Percentiles rank a stretch among this genome's conserved stretches.
Conservation (phyloP, 2,113 vertebrate species). For the Mystacornis crossleyi region DNA sequence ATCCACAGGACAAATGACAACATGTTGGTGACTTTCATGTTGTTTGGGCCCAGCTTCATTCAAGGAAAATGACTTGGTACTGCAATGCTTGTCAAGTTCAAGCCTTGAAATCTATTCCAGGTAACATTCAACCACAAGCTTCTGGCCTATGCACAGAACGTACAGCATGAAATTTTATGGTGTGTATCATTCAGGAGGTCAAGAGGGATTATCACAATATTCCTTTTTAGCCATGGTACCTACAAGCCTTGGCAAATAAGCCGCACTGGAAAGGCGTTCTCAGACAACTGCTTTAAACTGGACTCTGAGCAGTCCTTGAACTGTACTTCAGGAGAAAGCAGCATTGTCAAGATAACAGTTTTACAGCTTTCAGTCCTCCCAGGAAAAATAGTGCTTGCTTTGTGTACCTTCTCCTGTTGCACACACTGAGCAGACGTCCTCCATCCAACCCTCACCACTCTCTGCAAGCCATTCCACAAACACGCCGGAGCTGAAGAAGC, state of each 20-base stretch:
- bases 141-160: conserved; percentile 4
- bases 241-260: not conserved
- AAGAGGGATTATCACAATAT: conserved; percentile 20
- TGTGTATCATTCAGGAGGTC: not conserved
- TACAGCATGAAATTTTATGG: not conserved
- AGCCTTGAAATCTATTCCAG: conserved; percentile 8
- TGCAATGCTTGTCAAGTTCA: not conserved
- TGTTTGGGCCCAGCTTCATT: not conserved
- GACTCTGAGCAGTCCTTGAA: conserved; percentile 19
- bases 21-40: not conserved
- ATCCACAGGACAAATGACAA: not conserved
- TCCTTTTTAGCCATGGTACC: not conserved
- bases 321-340: conserved; percentile 4
- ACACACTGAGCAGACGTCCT: not conserved
- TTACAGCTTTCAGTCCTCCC: not conserved
- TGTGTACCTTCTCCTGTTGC: not conserved
- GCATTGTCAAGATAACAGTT: not conserved
- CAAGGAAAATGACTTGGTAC: not conserved
- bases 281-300: conserved; percentile 15
- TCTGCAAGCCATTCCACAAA: not conserved
- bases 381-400: conserved; percentile 10
- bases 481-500: not conserved
- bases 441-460: not conserved
- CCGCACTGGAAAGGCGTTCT: conserved; percentile 2
- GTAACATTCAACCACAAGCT: conserved; percentile 4